Conservation (phyloP, 2,113 vertebrate species). For the Dasypus novemcinctus region DNA sequence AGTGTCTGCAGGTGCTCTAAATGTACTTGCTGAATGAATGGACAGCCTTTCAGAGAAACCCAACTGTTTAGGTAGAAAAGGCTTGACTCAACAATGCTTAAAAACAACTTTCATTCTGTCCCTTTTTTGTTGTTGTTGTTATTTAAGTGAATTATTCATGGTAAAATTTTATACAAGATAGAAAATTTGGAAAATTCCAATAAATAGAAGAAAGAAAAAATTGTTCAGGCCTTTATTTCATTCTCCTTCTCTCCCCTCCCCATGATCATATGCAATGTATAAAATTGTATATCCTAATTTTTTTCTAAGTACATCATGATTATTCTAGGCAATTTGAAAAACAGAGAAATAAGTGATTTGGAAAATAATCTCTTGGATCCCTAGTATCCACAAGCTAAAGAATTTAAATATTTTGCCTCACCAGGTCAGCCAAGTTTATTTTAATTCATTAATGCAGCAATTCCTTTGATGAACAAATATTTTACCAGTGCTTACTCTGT, state of each 20-base stretch:
- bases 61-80: accelerated
- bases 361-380: not conserved
- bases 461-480: not conserved
- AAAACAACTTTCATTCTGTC: not conserved
- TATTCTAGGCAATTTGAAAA: not conserved
- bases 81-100: not conserved
- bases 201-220: not conserved
- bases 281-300: not conserved
- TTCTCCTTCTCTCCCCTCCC: not conserved
- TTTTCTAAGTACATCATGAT: not conserved
- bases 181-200: not conserved
- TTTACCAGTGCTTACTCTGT: not conserved
- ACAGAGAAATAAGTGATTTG: not conserved
- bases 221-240: not conserved
- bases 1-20: accelerated
- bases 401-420: not conserved
- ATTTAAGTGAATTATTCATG: not conserved
- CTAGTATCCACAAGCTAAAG: not conserved
- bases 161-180: not conserved
- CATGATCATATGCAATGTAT: not conserved
- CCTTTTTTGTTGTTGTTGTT: not conserved
- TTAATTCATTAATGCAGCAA: not conserved
- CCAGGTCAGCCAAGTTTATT: not conserved
- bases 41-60: not conserved
- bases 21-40: not conserved